Percentiles rank a stretch among this genome's conserved stretches.
Conservation (phyloP, 2,888 invertebrate species). For the Meiosimyza platycephala region DNA sequence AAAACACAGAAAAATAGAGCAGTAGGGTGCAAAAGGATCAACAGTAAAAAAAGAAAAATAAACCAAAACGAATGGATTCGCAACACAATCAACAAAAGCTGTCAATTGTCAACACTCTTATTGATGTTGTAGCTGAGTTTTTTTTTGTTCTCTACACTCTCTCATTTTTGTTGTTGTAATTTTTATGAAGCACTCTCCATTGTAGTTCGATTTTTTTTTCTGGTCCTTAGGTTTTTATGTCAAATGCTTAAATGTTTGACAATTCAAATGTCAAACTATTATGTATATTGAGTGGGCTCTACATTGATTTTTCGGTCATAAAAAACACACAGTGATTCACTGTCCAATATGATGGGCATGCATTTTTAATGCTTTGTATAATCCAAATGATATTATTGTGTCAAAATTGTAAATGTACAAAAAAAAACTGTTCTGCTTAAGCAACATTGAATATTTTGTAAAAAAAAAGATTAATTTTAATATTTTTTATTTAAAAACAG, state of each 20-base stretch:
- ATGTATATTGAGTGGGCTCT: too few species aligned
- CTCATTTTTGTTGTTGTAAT: neutral
- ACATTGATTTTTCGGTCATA: too few species aligned
- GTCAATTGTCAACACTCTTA: conserved; percentile 25
- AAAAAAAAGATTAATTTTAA: too few species aligned
- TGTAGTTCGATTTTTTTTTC: neutral
- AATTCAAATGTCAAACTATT: too few species aligned
- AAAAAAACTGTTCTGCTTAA: too few species aligned
- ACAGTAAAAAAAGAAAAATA: neutral
- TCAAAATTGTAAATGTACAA: too few species aligned
- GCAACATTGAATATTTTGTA: too few species aligned
- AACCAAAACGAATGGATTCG: conserved; percentile 9
- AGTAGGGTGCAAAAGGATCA: neutral
- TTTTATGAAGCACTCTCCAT: neutral
- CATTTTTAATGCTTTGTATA: too few species aligned
- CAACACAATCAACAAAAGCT: conserved; percentile 24
- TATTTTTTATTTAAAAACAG: too few species aligned
- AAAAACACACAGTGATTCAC: too few species aligned
- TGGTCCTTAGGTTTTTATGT: neutral
- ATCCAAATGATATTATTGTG: too few species aligned
- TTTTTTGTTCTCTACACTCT: neutral
- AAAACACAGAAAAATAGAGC: neutral
- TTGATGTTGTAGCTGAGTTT: conserved; percentile 2
- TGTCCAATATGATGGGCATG: too few species aligned
- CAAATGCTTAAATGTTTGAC: neutral